Conservation (phyloP, 2,113 vertebrate species). For the Micromys minutus region DNA sequence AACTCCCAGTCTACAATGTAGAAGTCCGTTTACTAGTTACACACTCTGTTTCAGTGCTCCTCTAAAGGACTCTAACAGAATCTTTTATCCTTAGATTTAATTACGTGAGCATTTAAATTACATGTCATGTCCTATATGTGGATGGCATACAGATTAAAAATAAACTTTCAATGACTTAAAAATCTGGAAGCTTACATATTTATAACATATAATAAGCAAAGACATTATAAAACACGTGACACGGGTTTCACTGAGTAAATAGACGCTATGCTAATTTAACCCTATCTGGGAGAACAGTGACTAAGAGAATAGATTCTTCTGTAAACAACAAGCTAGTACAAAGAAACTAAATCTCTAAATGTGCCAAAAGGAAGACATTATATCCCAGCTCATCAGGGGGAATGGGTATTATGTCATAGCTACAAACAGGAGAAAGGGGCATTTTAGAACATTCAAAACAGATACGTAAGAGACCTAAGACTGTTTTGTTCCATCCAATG, state of each 20-base stretch:
- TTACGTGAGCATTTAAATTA: background rate
- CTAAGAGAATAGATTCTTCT: background rate
- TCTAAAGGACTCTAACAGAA: background rate
- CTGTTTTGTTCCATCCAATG: background rate
- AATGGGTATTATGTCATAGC: background rate
- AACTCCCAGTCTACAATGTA: background rate
- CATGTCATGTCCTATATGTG: background rate
- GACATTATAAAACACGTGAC: background rate
- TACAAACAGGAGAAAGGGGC: background rate
- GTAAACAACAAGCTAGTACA: background rate
- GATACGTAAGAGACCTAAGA: background rate
- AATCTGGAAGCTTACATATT: background rate
- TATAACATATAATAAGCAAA: background rate
- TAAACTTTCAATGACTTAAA: background rate
- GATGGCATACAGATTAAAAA: background rate
- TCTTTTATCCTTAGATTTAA: slow-evolving; percentile 3
- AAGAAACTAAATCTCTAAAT: background rate
- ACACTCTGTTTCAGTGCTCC: background rate
- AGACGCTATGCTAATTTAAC: background rate
- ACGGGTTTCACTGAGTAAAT: background rate
- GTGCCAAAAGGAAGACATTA: background rate
- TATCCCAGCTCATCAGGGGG: background rate
- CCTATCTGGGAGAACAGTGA: background rate
- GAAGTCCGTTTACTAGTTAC: background rate
- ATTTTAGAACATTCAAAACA: background rate